These are phyloP conservation scores for Catostomus latipinnis DNA, from an alignment of 2,797 vertebrate species.

Conservation along the genomic window DNA sequence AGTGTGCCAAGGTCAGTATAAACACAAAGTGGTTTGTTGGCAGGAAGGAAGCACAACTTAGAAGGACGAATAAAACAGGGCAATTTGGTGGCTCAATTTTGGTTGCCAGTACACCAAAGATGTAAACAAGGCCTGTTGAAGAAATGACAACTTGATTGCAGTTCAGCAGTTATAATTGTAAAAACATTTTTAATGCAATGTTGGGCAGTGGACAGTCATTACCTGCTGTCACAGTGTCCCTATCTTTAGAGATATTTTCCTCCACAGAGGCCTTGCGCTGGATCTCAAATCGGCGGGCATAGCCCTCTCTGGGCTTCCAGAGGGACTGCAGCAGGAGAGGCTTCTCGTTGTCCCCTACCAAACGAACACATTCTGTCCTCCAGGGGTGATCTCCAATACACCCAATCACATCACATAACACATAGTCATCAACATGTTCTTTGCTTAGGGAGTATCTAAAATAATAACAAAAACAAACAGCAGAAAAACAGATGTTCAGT, in stretches of 20 bases:
- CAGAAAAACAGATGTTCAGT: background rate
- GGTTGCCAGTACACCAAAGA: background rate
- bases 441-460: slow-evolving; percentile 80
- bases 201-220: slow-evolving; percentile 37
- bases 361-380: slow-evolving; percentile 79
- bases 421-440: slow-evolving; percentile 73
- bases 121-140: too few species aligned
- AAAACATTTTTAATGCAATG: too few species aligned
- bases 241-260: slow-evolving; percentile 76
- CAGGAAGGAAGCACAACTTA: too few species aligned
- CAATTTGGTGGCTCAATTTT: too few species aligned
- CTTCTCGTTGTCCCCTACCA: slow-evolving; percentile 81
- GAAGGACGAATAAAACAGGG: too few species aligned
- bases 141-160: background rate
- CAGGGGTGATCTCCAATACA: slow-evolving; percentile 70
- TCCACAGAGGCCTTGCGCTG: slow-evolving; percentile 76
- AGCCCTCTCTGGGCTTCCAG: slow-evolving; percentile 84
- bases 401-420: slow-evolving; percentile 83
- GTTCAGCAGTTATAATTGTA: background rate
- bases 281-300: slow-evolving; percentile 82
- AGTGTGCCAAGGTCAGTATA: too few species aligned
- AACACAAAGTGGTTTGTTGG: too few species aligned
- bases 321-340: slow-evolving; percentile 83
- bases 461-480: background rate
- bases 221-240: slow-evolving; percentile 85